phyloP scores from a whole-genome alignment of 2,113 vertebrate genomes.

The Gobio gobio region DNA sequence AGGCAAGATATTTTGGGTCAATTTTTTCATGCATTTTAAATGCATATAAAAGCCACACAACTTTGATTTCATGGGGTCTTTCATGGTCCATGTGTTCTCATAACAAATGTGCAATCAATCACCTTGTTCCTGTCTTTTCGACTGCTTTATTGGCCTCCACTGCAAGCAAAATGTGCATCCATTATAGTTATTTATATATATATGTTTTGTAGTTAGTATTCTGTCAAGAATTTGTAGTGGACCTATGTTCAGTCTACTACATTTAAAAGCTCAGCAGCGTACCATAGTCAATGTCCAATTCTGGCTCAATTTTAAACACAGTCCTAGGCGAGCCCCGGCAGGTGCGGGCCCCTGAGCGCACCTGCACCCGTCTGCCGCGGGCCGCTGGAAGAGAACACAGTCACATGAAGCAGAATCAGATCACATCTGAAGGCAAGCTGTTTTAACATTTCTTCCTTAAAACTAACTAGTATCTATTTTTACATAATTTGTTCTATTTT shows the following conservation, averaged over 20 bases:
- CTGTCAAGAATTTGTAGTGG: background rate
- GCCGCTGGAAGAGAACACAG: slow-evolving; percentile 57
- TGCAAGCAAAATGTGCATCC: slow-evolving; percentile 13
- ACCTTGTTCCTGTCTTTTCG: slow-evolving; percentile 56
- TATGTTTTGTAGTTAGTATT: background rate
- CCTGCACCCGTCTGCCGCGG: slow-evolving; percentile 68
- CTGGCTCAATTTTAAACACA: slow-evolving; percentile 90
- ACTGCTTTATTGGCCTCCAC: slow-evolving; percentile 50
- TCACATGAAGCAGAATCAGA: background rate
- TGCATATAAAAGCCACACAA: slow-evolving; percentile 13
- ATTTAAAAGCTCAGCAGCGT: slow-evolving; percentile 29
- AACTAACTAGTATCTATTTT: background rate
- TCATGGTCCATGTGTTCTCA: slow-evolving; percentile 3
- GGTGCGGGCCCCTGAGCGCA: slow-evolving; percentile 74
- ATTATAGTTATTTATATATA: slow-evolving; percentile 2
- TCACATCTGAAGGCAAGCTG: background rate
- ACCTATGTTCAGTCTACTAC: slow-evolving; percentile 2
- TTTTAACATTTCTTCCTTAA: background rate
- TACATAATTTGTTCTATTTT: background rate
- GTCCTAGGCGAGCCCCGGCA: slow-evolving; percentile 80
- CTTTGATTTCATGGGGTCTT: slow-evolving; percentile 33
- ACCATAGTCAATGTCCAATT: slow-evolving; percentile 78
- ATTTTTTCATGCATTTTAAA: background rate
- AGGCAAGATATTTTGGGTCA: background rate
- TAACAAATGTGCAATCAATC: slow-evolving; percentile 6